A percentile compares a stretch with the other conserved stretches of the same genome.
Conservation (phyloP, 2,888 invertebrate genomes). For the Tridacna crocea region DNA sequence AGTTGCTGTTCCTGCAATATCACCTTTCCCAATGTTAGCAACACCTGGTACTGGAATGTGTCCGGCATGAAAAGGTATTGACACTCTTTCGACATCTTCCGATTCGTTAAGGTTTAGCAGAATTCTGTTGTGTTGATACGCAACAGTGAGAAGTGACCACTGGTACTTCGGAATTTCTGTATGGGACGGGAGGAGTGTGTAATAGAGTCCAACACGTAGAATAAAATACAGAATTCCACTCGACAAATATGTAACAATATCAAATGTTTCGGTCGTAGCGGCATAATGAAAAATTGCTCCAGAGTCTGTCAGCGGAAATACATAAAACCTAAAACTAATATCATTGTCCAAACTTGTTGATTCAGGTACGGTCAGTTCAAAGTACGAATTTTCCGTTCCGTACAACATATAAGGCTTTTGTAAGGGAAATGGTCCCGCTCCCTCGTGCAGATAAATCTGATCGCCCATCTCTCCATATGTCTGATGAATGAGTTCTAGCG, state of each 20-base stretch:
- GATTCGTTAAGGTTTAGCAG: neutral
- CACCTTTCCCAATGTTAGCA: neutral
- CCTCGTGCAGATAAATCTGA: slow-evolving; percentile 2
- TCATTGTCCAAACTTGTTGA: neutral
- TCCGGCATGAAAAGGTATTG: neutral
- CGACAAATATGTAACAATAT: neutral
- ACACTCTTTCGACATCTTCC: neutral
- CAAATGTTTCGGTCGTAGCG: slow-evolving; percentile 1
- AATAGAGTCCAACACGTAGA: neutral
- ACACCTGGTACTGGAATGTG: neutral
- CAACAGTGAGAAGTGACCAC: slow-evolving; percentile 1
- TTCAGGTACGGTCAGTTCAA: neutral
- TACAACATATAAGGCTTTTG: slow-evolving; percentile 4
- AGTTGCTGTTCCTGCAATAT: neutral
- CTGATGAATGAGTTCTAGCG: neutral
- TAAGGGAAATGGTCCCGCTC: neutral
- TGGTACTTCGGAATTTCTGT: neutral
- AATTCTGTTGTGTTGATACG: neutral
- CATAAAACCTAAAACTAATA: neutral
- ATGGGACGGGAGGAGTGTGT: neutral
- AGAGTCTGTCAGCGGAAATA: neutral
- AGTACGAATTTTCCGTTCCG: slow-evolving; percentile 1
- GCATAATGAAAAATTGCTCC: slow-evolving; percentile 4
- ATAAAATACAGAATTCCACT: neutral
- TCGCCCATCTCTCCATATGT: neutral